A percentile compares a stretch with the other conserved stretches of the same genome.
Conservation (phyloP, 2,113 vertebrate genomes). For the Dolichotis patagonum region DNA sequence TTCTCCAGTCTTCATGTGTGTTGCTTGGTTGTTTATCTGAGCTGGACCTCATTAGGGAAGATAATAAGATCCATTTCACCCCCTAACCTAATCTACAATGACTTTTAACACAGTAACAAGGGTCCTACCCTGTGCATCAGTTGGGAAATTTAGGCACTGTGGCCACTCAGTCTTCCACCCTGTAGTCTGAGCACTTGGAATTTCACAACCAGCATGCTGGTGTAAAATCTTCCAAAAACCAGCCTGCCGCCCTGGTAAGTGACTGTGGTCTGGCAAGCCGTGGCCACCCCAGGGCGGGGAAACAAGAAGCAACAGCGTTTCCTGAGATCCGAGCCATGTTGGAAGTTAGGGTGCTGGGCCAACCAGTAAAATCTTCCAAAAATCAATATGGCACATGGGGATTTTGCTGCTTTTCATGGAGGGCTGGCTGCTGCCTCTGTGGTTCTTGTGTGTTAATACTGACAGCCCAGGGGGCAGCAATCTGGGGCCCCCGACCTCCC, state of each 20-base stretch:
- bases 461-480: not conserved
- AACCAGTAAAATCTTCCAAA: too few species aligned
- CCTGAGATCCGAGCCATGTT: too few species aligned
- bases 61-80: not conserved
- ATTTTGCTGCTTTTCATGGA: not conserved
- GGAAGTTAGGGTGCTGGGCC: too few species aligned
- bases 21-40: not conserved
- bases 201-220: not conserved
- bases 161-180: not conserved
- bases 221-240: not conserved
- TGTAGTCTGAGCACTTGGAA: not conserved
- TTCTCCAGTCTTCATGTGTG: not conserved
- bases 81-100: not conserved
- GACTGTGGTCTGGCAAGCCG: too few species aligned
- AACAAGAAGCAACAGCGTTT: too few species aligned
- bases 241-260: too few species aligned
- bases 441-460: not conserved
- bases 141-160: not conserved
- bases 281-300: too few species aligned
- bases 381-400: rapidly evolving
- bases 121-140: not conserved
- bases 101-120: too few species aligned
- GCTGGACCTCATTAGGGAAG: not conserved
- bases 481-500: not conserved
- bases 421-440: rapidly evolving